Evolutionary conservation across 2,888 invertebrate genomes (phyloP).

Genomic region (Listrodromus nycthemerus): DNA sequence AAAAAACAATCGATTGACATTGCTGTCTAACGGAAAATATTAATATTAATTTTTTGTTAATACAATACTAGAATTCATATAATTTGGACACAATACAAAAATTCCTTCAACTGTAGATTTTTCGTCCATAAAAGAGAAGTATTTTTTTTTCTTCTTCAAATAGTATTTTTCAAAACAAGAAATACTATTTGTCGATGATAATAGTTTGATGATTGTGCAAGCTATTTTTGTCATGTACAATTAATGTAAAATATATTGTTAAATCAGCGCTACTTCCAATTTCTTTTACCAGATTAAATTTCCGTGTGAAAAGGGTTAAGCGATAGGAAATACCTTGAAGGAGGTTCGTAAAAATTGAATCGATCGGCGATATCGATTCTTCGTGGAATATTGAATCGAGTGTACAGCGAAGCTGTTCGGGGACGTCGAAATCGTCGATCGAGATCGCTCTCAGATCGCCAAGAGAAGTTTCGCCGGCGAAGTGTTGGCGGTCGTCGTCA

Average conservation of each 20-base stretch:
- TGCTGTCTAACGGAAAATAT: neutral
- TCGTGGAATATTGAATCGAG: conserved; percentile 56
- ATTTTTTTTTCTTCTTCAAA: too few relatives aligned
- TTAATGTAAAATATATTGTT: neutral
- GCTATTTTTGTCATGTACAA: neutral
- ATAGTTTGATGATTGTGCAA: neutral
- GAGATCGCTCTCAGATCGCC: conserved; percentile 75
- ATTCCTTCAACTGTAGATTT: too few relatives aligned
- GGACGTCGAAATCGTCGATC: conserved; percentile 68
- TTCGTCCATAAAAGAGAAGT: too few relatives aligned
- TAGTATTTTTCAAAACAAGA: too few relatives aligned
- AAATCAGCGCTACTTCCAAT: neutral
- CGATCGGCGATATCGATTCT: conserved; percentile 9
- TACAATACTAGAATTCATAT: too few relatives aligned
- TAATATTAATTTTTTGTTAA: neutral
- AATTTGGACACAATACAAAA: neutral
- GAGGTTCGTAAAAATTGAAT: neutral
- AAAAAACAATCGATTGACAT: neutral
- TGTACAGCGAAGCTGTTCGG: conserved; percentile 15
- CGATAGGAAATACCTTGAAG: neutral
- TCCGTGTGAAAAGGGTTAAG: neutral
- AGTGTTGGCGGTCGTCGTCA: conserved; percentile 38
- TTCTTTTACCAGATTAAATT: neutral
- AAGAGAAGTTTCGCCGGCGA: conserved; percentile 57
- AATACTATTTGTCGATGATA: neutral